Base-by-base conservation (phyloP, 37 sponge, comb jelly and placozoan species). In the Mnemiopsis leidyi region DNA sequence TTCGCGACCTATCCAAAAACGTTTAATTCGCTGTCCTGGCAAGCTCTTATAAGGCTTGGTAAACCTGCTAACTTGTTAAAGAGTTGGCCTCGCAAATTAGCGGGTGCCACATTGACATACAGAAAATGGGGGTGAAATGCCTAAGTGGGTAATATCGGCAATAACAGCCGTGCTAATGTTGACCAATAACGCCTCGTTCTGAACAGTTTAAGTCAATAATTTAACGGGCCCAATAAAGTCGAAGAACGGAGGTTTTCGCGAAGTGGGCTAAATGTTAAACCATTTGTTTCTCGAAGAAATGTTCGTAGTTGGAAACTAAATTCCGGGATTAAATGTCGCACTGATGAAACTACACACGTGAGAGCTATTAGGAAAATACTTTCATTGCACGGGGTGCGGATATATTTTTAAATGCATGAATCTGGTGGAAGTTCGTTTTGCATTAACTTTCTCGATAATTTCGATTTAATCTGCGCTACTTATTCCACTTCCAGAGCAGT, bases 381-480 rank as follows among this genome's bases (percentile, higher is more conserved):
- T 48, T 48, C 13, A 48, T 48, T 13, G 61, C 13, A 48, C 61
- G 9, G 5, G 61, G 61, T 48, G 61, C 61, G 61, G 61, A 18
- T 48, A 48, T 48, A n/a, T 48, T 48, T 48, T 48, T 48, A 48
- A 48, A 48, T 48, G 61, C 61, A 48, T 48, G 61, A 48, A 48
- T 48, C 13, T 48, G 13, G 61, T 48, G 61, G 61, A 48, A 48
- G 61, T 48, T 18, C 61, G 61, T 77, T 77, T 32, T 77, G 79
- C 79, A 77, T 77, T 77, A 77, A 77, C 32, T 77, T 77, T 77
- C 79, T 77, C 79, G 79, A 77, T 77, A 77, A 77, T 77, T 77
- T 77, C 79, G 32, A 77, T 77, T 77, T 77, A 77, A 77, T 77
- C 33, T 32, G 36, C 32, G 79, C 32, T 32, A 77, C 32, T 77